Percentiles rank a stretch among this genome's conserved stretches.
Evolutionary conservation across 2,888 invertebrate genomes (phyloP).

Genomic region (Scaptomyza polygonia): DNA sequence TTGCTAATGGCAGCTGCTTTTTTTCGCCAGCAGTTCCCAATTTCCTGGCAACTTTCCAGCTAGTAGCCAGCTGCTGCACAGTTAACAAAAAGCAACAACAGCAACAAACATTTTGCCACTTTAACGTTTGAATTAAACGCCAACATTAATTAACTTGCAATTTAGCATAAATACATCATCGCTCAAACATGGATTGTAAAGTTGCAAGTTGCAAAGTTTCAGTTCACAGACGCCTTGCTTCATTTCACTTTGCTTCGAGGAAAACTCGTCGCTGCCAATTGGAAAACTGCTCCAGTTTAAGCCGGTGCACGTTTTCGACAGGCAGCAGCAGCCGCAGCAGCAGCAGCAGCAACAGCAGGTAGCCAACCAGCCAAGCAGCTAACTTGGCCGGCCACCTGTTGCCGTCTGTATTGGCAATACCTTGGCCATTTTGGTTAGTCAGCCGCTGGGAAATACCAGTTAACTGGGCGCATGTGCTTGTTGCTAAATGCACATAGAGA

Average conservation of each 20-base stretch:
- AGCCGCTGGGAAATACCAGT: slow-evolving; percentile 79
- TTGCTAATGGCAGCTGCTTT: slow-evolving; percentile 40
- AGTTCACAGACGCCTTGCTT: slow-evolving; percentile 33
- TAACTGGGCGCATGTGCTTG: slow-evolving; percentile 42
- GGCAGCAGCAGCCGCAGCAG: slow-evolving; percentile 28
- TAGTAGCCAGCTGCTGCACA: slow-evolving; percentile 49
- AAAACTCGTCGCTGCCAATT: slow-evolving; percentile 70
- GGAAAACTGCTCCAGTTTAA: slow-evolving; percentile 80
- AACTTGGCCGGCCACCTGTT: slow-evolving; percentile 48
- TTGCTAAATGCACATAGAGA: slow-evolving; percentile 14
- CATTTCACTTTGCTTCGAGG: slow-evolving; percentile 59
- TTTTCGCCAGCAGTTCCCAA: slow-evolving; percentile 21
- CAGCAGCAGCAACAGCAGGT: slow-evolving; percentile 17
- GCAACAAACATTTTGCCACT: slow-evolving; percentile 71
- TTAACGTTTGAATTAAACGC: slow-evolving; percentile 76
- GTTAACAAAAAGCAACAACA: slow-evolving; percentile 10
- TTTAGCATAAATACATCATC: slow-evolving; percentile 80
- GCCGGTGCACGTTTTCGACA: slow-evolving; percentile 77
- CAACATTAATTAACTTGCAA: slow-evolving; percentile 80
- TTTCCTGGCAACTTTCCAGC: slow-evolving; percentile 62
- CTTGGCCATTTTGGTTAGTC: slow-evolving; percentile 60
- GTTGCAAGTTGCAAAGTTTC: slow-evolving; percentile 4
- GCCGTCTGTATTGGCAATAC: slow-evolving; percentile 29
- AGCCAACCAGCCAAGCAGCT: slow-evolving; percentile 17
- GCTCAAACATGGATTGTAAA: slow-evolving; percentile 55